Evolutionary conservation across 2,888 invertebrate species (phyloP).

Genomic region (Elysia crispata): DNA sequence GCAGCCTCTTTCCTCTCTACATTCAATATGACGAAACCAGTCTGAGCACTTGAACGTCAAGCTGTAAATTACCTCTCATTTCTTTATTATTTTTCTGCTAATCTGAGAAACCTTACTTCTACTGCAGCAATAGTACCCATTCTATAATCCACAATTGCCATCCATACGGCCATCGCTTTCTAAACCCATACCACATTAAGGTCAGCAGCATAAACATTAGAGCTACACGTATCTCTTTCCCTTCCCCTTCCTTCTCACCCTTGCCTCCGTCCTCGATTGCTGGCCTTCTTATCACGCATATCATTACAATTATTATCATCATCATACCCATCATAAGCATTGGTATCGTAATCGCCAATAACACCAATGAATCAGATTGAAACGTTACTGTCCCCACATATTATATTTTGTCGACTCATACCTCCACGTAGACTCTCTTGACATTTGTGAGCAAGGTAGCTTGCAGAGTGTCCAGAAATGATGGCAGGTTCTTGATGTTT

Average conservation of each 20-base stretch:
- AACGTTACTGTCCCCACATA: neutral
- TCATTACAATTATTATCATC: too few species aligned
- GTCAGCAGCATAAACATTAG: too few species aligned
- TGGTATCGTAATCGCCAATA: neutral
- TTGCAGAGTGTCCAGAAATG: conserved; percentile 68
- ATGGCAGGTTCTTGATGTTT: conserved; percentile 62
- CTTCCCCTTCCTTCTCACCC: neutral
- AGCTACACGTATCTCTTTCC: too few species aligned
- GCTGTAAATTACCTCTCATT: too few species aligned
- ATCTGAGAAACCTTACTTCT: neutral
- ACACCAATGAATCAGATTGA: neutral
- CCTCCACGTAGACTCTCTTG: conserved; percentile 66
- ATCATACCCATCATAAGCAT: too few species aligned
- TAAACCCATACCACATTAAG: too few species aligned
- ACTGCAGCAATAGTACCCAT: neutral
- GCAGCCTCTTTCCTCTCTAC: too few species aligned
- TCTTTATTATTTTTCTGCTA: neutral
- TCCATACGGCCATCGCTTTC: too few species aligned
- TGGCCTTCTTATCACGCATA: too few species aligned
- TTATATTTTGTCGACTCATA: neutral
- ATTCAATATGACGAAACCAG: too few species aligned
- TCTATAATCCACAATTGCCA: too few species aligned
- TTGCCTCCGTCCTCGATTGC: neutral
- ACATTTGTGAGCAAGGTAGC: conserved; percentile 68
- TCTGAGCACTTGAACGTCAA: too few species aligned